These are phyloP conservation scores for Aleiodes sp. DNA, from an alignment of 1,140 invertebrate species.

Conservation along the genomic window DNA sequence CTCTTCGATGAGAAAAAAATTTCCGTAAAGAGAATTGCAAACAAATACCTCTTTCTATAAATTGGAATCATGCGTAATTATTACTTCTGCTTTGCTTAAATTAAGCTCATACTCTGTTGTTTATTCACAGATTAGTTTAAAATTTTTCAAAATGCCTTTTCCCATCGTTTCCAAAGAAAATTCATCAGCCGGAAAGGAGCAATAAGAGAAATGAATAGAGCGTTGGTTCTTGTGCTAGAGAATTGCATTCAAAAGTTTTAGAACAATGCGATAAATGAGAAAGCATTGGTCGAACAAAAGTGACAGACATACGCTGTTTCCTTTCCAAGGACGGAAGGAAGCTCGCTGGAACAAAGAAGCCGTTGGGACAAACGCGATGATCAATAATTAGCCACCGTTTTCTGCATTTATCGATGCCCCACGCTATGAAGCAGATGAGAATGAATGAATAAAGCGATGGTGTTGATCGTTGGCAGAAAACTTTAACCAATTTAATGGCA, in stretches of 20 bases:
- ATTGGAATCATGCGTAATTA: not conserved
- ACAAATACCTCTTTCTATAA: not conserved
- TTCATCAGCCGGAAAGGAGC: not conserved
- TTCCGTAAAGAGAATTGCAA: not conserved
- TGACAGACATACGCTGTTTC: not conserved
- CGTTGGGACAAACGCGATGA: conserved; percentile 16
- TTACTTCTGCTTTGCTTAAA: not conserved
- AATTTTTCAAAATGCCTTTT: not conserved
- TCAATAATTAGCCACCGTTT: conserved; percentile 42
- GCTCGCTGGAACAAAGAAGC: conserved; percentile 35
- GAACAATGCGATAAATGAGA: not conserved
- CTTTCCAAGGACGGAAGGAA: not conserved
- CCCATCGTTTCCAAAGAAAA: not conserved
- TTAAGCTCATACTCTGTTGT: not conserved
- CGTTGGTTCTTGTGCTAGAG: not conserved
- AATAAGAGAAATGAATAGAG: conserved; percentile 4
- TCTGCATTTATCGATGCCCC: conserved; percentile 20
- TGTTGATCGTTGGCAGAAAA: too few species aligned
- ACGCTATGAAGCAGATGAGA: not conserved
- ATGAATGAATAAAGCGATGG: not conserved
- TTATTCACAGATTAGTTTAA: not conserved
- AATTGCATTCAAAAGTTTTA: not conserved
- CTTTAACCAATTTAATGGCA: too few species aligned
- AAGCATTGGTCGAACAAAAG: not conserved
- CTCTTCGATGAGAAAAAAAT: not conserved